Conservation (phyloP, 2,797 vertebrate species). For the Sitta carolinensis region DNA sequence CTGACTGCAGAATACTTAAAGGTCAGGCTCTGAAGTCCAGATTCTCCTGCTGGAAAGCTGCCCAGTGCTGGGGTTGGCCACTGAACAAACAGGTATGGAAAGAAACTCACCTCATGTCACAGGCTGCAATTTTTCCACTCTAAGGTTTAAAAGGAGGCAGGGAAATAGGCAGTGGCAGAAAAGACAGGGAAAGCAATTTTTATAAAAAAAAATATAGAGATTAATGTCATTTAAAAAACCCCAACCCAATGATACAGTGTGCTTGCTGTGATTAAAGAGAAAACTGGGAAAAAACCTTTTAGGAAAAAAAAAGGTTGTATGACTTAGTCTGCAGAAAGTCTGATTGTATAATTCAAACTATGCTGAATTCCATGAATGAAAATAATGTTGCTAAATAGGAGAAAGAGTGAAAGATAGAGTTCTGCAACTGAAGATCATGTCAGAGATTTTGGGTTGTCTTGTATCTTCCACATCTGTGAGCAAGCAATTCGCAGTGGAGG, state of each 20-base stretch:
- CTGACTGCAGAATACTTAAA: background rate
- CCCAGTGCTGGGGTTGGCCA: accelerated
- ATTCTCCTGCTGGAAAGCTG: background rate
- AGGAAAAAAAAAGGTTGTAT: background rate
- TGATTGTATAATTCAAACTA: background rate
- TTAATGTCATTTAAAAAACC: background rate
- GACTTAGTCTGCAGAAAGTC: background rate
- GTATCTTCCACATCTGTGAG: background rate
- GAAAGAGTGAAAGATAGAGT: background rate
- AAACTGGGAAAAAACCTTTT: background rate
- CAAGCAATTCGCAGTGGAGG: background rate
- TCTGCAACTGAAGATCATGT: background rate
- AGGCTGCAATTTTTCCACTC: background rate
- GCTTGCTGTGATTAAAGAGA: background rate
- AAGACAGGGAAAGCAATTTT: background rate
- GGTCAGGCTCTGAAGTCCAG: background rate
- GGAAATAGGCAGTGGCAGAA: background rate
- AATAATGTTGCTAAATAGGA: background rate
- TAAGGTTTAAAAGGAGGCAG: background rate
- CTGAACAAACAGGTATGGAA: background rate
- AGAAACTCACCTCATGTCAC: background rate
- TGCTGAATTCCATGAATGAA: background rate
- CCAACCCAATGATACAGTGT: background rate
- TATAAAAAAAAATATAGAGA: background rate
- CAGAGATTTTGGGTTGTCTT: background rate